Conservation (phyloP, 2,888 invertebrate genomes). For the Rutpela maculata region DNA sequence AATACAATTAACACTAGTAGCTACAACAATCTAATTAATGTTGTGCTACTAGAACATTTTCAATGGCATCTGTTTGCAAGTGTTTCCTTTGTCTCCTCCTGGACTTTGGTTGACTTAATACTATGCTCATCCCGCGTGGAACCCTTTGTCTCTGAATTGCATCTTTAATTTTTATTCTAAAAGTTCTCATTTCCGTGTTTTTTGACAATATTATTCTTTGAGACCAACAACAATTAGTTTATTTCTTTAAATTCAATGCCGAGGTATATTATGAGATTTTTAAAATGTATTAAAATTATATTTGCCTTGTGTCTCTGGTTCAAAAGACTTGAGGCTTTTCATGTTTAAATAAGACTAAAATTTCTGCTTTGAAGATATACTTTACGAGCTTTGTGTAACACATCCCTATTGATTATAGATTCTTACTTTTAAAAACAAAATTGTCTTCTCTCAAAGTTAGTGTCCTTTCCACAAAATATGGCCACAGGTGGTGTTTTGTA, state of each 20-base stretch:
- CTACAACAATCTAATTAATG: slow-evolving; percentile 24
- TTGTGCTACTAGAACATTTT: slow-evolving; percentile 19
- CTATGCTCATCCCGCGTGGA: neutral
- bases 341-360: neutral
- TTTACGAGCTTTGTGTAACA: neutral
- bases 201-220: neutral
- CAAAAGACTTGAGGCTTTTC: too few relatives aligned
- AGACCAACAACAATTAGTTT: too few relatives aligned
- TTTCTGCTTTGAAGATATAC: neutral
- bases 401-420: slow-evolving; percentile 27
- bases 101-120: slow-evolving; percentile 22
- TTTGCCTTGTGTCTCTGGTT: too few relatives aligned
- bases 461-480: slow-evolving; percentile 36
- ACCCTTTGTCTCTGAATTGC: neutral
- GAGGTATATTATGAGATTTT: too few relatives aligned
- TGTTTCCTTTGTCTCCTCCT: slow-evolving; percentile 10
- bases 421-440: slow-evolving; percentile 25
- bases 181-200: neutral
- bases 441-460: slow-evolving; percentile 31
- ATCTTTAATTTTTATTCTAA: neutral
- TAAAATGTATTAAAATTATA: too few relatives aligned
- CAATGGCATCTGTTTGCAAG: slow-evolving; percentile 24
- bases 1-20: slow-evolving; percentile 5
- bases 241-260: too few relatives aligned
- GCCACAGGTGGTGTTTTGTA: slow-evolving; percentile 40